phyloP scores from a whole-genome alignment of 2,888 invertebrate genomes.

The Perithous albicinctus region DNA sequence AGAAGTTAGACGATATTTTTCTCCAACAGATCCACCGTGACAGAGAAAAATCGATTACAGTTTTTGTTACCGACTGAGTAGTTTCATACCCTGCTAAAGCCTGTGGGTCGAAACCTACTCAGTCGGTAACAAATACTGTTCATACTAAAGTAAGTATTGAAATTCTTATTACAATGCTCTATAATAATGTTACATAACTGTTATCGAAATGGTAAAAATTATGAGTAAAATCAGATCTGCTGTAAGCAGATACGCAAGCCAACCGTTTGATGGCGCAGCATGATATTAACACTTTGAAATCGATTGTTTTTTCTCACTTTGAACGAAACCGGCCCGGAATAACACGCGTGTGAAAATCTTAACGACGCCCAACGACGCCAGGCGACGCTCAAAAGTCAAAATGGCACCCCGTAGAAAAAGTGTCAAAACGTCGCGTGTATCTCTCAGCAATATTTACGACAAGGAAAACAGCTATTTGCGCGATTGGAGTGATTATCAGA shows the following conservation, averaged over 20 bases:
- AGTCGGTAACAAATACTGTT: background rate
- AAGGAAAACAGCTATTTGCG: conserved; percentile 81
- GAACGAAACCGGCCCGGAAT: background rate
- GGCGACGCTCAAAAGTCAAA: conserved; percentile 62
- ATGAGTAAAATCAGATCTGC: too few species aligned
- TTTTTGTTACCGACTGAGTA: background rate
- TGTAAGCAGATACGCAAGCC: too few species aligned
- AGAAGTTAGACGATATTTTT: too few species aligned
- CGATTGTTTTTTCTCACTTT: too few species aligned
- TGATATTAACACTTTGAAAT: background rate
- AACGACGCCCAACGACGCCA: conserved; percentile 28
- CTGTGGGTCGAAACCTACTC: too few species aligned
- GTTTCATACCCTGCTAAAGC: too few species aligned
- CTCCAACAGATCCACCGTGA: too few species aligned
- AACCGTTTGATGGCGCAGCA: background rate
- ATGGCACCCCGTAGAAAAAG: conserved; percentile 80
- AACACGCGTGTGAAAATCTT: background rate
- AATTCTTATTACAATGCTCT: too few species aligned
- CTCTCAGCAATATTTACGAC: conserved; percentile 68
- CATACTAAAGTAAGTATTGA: background rate
- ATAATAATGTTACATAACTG: too few species aligned
- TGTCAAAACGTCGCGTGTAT: conserved; percentile 67
- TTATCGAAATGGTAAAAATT: too few species aligned
- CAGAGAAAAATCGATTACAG: too few species aligned
- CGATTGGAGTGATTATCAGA: conserved; percentile 78